A percentile compares a stretch with the other conserved stretches of the same genome.
These are phyloP conservation scores for Sciaenops ocellatus DNA, from an alignment of 2,797 vertebrate genomes.

Conservation along the genomic window DNA sequence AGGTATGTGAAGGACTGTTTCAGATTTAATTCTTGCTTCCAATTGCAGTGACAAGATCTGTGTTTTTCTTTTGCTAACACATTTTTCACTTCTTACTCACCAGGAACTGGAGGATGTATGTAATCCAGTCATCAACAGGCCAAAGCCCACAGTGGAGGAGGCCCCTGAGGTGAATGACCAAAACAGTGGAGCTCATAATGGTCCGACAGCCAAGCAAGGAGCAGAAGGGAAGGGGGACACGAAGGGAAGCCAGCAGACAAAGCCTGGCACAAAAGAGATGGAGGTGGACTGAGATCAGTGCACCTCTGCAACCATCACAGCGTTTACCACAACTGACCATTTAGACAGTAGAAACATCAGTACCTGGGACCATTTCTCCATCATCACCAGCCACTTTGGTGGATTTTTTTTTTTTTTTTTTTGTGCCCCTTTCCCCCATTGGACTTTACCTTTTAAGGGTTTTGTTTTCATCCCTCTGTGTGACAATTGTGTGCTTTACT, in stretches of 20 bases:
- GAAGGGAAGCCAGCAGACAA: slow-evolving; percentile 86
- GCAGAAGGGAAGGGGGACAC: slow-evolving; percentile 85
- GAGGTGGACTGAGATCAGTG: slow-evolving; percentile 91
- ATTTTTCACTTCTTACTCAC: neutral
- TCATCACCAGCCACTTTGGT: slow-evolving; percentile 63
- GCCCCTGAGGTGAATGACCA: slow-evolving; percentile 84
- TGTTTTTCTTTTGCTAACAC: slow-evolving; percentile 15
- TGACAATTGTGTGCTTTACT: slow-evolving; percentile 72
- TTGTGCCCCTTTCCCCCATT: slow-evolving; percentile 38
- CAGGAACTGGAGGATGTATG: slow-evolving; percentile 92
- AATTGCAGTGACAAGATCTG: neutral
- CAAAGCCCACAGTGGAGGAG: slow-evolving; percentile 89
- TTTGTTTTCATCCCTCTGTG: slow-evolving; percentile 65
- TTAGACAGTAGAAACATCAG: slow-evolving; percentile 65
- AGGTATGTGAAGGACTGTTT: slow-evolving; percentile 80
- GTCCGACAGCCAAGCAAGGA: slow-evolving; percentile 82
- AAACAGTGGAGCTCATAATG: slow-evolving; percentile 86
- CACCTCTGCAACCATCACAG: slow-evolving; percentile 50
- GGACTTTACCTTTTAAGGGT: slow-evolving; percentile 63
- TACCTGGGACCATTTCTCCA: slow-evolving; percentile 69
- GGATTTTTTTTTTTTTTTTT: slow-evolving; percentile 44
- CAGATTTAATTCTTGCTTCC: neutral
- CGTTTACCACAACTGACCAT: slow-evolving; percentile 47
- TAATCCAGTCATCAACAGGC: slow-evolving; percentile 89
- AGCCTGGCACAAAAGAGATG: slow-evolving; percentile 90